Percentiles rank a stretch among this genome's conserved stretches.
Conservation (phyloP, 2,113 vertebrate genomes). For the Carettochelys insculpta region DNA sequence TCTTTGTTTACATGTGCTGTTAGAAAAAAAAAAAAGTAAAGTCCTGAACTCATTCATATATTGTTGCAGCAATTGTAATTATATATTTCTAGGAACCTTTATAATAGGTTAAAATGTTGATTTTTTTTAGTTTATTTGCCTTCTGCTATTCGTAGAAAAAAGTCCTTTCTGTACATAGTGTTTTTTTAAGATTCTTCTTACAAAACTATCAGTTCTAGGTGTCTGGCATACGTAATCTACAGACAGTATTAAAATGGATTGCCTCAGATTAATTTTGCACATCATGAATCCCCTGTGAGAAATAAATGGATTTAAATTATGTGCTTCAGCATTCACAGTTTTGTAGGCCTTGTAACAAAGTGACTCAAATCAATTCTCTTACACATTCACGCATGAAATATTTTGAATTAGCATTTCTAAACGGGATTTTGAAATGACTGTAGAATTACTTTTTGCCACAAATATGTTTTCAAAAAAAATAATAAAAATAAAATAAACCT, state of each 20-base stretch:
- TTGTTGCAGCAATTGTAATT: not conserved
- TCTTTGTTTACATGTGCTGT: not conserved
- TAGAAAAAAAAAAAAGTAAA: not conserved
- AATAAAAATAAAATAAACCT: not conserved
- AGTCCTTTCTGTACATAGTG: not conserved
- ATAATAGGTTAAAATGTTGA: not conserved
- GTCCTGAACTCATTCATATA: not conserved
- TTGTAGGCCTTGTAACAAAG: not conserved
- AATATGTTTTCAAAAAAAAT: not conserved
- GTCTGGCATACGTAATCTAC: not conserved
- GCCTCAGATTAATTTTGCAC: not conserved
- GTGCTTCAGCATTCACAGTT: not conserved
- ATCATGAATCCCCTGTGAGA: not conserved
- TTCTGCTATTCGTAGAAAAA: not conserved
- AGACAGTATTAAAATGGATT: constrained; percentile 9
- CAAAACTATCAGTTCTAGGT: not conserved
- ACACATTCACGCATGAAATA: not conserved
- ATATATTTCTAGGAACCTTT: not conserved
- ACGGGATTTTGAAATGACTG: not conserved
- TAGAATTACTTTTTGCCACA: not conserved
- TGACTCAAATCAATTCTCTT: constrained; percentile 13
- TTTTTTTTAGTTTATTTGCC: not conserved
- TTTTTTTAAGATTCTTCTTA: not conserved
- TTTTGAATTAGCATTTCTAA: constrained; percentile 14
- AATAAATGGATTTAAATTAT: constrained; percentile 36